Base-by-base conservation (phyloP, 2,888 invertebrate species). In the Carabus problematicus region DNA sequence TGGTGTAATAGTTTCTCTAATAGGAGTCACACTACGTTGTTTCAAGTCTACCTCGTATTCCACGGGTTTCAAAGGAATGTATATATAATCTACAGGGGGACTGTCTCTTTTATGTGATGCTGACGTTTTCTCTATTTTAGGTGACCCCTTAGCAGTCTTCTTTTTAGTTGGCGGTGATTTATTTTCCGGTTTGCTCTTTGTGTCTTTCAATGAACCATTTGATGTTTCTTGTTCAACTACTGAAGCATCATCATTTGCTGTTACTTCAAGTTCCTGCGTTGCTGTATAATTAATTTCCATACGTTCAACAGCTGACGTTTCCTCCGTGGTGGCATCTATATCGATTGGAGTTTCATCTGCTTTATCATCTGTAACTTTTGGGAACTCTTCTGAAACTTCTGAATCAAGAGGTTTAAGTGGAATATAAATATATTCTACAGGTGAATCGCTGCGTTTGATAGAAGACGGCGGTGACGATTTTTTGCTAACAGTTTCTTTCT, bases 381-480 rank as follows among this genome's bases (percentile, higher is more conserved):
- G 40, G 29, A 9, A 12, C 29, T 49, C 41, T 11, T 29, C 8
- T 9, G 62, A 42, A 18, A 42, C 16, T 52, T 49, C 54, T 14
- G 43, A 8, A 52, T 52, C 45, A 29, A 52, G 52, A 16, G 39
- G 9, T 47, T 61, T 61, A 12, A 61, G 42, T 45, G 61, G 61
- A 45, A 61, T 61, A 47, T 29, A 61, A n/a, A 61, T 61, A 47
- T 61, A 61, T 61, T 61, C 56, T 8, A 56, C 61, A 39, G 67
- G 67, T 49, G 67, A 60, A 49, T 67, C 67, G 11, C 54, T 14
- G 11, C 43, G 55, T 42, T 40, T 29, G 29, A 29, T 6, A 29
- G 29, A 29, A 29, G 29, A 29, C 6, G 29, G 29, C 6, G 29
- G 29, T 29, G 29, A 29, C 6, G 29, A 29, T 29, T 29, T 29